phyloP scores from a whole-genome alignment of 2,888 invertebrate species.

The Bellardia pandia region DNA sequence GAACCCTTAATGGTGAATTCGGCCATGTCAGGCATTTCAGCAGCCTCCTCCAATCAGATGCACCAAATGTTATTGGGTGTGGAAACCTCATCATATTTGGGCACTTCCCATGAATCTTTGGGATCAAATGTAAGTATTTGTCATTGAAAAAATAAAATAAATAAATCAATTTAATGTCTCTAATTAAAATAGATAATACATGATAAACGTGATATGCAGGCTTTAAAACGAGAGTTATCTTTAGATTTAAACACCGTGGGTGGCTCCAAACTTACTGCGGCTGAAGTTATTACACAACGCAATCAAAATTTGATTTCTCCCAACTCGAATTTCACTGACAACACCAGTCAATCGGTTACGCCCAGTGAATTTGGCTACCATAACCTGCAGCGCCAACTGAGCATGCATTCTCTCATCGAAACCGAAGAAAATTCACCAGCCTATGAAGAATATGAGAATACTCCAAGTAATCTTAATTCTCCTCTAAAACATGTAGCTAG shows the following conservation, averaged over 20 bases:
- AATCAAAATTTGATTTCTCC: slow-evolving; percentile 78
- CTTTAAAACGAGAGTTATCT: slow-evolving; percentile 83
- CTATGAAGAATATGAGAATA: slow-evolving; percentile 82
- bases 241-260: slow-evolving; percentile 80
- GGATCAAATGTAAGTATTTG: slow-evolving; percentile 79
- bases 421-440: slow-evolving; percentile 83
- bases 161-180: not conserved
- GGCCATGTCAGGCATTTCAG: slow-evolving; percentile 78
- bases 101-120: slow-evolving; percentile 82
- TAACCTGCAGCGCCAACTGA: slow-evolving; percentile 83
- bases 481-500: slow-evolving; percentile 82
- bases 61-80: slow-evolving; percentile 79
- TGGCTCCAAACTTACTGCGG: slow-evolving; percentile 74
- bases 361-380: slow-evolving; percentile 84
- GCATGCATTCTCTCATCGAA: slow-evolving; percentile 82
- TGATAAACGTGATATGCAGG: slow-evolving; percentile 83
- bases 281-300: slow-evolving; percentile 53
- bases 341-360: slow-evolving; percentile 84
- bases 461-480: slow-evolving; percentile 80
- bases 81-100: slow-evolving; percentile 78
- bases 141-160: not conserved
- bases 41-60: slow-evolving; percentile 77
- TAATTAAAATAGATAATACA: slow-evolving; percentile 70
- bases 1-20: slow-evolving; percentile 82
- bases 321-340: slow-evolving; percentile 83